Evolutionary conservation across 2,797 vertebrate genomes (phyloP), one percentile per base, ranked within the genome.

Genomic region (Gymnodraco acuticeps): DNA sequence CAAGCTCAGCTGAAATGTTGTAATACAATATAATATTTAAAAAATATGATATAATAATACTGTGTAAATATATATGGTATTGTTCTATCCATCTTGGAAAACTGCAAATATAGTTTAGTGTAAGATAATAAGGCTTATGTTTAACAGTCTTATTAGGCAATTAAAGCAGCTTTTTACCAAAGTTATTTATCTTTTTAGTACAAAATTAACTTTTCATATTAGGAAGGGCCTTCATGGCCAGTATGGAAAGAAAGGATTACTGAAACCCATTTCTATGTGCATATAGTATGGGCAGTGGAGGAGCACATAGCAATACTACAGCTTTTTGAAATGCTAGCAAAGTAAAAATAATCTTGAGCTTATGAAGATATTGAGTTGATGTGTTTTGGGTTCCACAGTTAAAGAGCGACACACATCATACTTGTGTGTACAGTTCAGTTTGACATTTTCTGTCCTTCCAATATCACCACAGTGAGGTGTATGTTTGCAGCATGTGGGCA

Each of bases 371-470:
- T 27, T 27, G 27, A 27, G 27, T 27, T 27, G 5, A 27, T 27
- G 27, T 27, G 27, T 5, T 9, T 16, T 46, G 20, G 13, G 47
- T 20, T 9, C 9, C 23, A 16, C 38, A 53, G 50, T 48, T 6
- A 61, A 48, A 65, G 4, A 58, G 9, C 64, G 8, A 64, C 19
- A 45, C 13, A 19, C 11, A 10, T 54, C 15, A 46, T 8, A n/a
- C 52, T 50, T 43, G 10, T 10, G 7, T 10, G 43, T 27, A 51
- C 46, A 27, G 13, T 19, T 45, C 17, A n/a, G 50, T 31, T 7
- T 73, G 79, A 82, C 81, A 45, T 80, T 81, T 70, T 17, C 45
- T 76, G 78, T 45, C 80, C 70, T 82, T 86, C 63, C 13, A 45
- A 64, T 76, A 63, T 72, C 75, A 59, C 58, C 9, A 13, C 19